These are phyloP conservation scores for Atta texana DNA, from an alignment of 1,140 invertebrate species.

Conservation along the genomic window DNA sequence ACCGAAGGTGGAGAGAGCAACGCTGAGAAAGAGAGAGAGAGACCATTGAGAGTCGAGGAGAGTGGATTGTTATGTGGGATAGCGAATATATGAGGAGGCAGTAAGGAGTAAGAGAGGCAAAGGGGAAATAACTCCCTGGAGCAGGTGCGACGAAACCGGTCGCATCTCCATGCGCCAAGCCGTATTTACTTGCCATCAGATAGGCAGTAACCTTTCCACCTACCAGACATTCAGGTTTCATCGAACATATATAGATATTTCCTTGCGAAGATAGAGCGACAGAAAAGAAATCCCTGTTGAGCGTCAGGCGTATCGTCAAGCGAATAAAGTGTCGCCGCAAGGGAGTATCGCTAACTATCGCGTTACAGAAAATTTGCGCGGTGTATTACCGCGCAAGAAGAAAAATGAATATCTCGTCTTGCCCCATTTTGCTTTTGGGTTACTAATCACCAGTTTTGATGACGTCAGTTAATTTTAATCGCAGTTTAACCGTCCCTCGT, in stretches of 20 bases:
- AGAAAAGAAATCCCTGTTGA: conserved; percentile 29
- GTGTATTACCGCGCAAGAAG: no score
- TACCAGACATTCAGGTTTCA: conserved; percentile 47
- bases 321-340: conserved; percentile 18
- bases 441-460: conserved; percentile 13
- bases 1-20: background rate
- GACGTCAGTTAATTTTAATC: conserved; percentile 42
- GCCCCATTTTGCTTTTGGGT: background rate
- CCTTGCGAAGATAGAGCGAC: background rate
- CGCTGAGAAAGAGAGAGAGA: background rate
- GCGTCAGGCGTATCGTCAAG: conserved; percentile 5
- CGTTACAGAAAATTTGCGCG: background rate
- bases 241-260: conserved; percentile 39
- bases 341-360: background rate
- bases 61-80: conserved; percentile 59
- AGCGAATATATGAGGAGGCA: conserved; percentile 24
- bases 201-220: conserved; percentile 53
- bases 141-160: conserved; percentile 71
- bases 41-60: background rate
- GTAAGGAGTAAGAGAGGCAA: background rate
- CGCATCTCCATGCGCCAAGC: conserved; percentile 36
- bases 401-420: conserved; percentile 19
- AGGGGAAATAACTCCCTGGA: conserved; percentile 61
- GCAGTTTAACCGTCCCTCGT: conserved; percentile 33
- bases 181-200: conserved; percentile 60